These are phyloP conservation scores for Meiosimyza decipiens DNA, from an alignment of 2,888 invertebrate genomes.

Conservation along the genomic window DNA sequence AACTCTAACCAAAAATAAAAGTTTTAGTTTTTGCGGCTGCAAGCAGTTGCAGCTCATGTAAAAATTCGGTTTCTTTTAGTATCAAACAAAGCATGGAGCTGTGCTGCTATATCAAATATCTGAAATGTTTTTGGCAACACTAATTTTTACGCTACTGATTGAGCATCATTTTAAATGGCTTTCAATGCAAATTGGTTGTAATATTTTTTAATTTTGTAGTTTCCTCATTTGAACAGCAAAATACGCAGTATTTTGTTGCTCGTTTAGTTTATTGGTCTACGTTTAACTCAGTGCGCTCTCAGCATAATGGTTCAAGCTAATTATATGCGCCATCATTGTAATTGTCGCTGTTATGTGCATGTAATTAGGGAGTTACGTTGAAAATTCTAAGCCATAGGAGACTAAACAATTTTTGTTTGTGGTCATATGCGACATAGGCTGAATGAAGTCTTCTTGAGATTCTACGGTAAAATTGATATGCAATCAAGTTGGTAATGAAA, in stretches of 20 bases:
- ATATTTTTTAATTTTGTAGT: slow-evolving; percentile 45
- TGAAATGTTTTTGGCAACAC: too few species aligned
- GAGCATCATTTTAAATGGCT: slow-evolving; percentile 36
- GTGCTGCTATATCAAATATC: too few species aligned
- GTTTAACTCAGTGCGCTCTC: background rate
- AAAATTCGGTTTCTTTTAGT: too few species aligned
- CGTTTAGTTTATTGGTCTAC: background rate
- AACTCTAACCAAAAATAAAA: too few species aligned
- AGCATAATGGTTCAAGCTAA: background rate
- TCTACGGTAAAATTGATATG: background rate
- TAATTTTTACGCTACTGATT: background rate
- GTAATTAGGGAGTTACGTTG: slow-evolving; percentile 30
- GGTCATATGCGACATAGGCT: background rate
- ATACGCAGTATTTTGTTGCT: background rate
- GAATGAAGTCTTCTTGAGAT: background rate
- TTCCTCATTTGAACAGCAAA: slow-evolving; percentile 27
- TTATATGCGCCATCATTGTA: slow-evolving; percentile 32
- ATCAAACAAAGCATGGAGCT: too few species aligned
- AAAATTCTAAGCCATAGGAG: background rate
- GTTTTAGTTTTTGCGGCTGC: too few species aligned
- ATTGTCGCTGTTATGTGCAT: slow-evolving; percentile 25
- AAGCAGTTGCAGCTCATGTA: too few species aligned
- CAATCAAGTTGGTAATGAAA: slow-evolving; percentile 10
- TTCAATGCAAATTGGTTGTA: slow-evolving; percentile 50
- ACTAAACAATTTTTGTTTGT: too few species aligned